phyloP scores from a whole-genome alignment of 2,888 invertebrate species.

The Chalcosyrphus nemorum region DNA sequence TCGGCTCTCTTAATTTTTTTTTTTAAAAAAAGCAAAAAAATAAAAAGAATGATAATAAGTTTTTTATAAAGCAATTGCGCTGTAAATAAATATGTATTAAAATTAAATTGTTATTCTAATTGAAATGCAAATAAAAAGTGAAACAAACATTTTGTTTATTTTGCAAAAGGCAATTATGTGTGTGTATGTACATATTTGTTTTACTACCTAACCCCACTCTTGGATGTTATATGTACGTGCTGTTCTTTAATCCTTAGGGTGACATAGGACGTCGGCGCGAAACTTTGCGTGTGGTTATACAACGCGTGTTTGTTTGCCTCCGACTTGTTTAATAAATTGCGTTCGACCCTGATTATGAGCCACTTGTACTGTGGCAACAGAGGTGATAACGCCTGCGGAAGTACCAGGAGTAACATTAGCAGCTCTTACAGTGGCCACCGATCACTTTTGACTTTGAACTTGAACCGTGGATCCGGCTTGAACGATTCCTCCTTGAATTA shows the following conservation, averaged over 20 bases:
- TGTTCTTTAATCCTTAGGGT: too few relatives aligned
- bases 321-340: slow-evolving; percentile 81
- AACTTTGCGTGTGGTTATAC: slow-evolving; percentile 83
- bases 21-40: too few relatives aligned
- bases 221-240: too few relatives aligned
- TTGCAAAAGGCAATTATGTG: slow-evolving; percentile 2
- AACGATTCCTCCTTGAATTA: slow-evolving; percentile 80
- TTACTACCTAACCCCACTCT: too few relatives aligned
- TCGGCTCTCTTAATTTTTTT: slow-evolving; percentile 42
- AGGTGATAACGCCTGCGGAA: slow-evolving; percentile 78
- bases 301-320: slow-evolving; percentile 82
- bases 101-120: slow-evolving; percentile 54
- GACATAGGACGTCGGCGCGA: too few relatives aligned
- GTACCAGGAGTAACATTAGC: slow-evolving; percentile 75
- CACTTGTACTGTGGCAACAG: slow-evolving; percentile 83
- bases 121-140: slow-evolving; percentile 57
- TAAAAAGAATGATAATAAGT: slow-evolving; percentile 57
- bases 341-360: slow-evolving; percentile 80
- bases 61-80: slow-evolving; percentile 49
- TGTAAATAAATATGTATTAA: slow-evolving; percentile 51
- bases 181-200: too few relatives aligned
- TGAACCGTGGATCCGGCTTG: slow-evolving; percentile 78
- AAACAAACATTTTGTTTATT: slow-evolving; percentile 53
- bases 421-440: slow-evolving; percentile 79
- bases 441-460: slow-evolving; percentile 81